A percentile compares a stretch with the other conserved stretches of the same genome.
phyloP scores from a whole-genome alignment of 1,140 invertebrate genomes.

The Neotoxoptera formosana region DNA sequence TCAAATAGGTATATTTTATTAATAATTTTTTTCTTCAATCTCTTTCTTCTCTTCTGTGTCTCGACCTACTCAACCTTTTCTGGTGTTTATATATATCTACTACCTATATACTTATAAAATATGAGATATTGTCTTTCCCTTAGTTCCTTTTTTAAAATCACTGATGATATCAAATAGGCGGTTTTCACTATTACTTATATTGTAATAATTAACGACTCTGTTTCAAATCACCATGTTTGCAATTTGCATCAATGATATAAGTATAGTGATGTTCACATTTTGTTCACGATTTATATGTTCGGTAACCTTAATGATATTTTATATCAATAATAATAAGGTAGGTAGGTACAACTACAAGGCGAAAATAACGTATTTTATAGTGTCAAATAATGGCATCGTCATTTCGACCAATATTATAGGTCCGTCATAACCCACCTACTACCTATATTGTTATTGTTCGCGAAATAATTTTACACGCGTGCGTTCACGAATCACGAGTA shows the following conservation, averaged over 20 bases:
- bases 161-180: too few species aligned
- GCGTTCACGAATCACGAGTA: not conserved
- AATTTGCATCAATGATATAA: too few species aligned
- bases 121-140: too few species aligned
- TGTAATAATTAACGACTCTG: not conserved
- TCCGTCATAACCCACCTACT: not conserved
- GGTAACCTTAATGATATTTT: not conserved
- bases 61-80: too few species aligned
- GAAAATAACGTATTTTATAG: not conserved
- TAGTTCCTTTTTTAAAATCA: too few species aligned
- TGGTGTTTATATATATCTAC: too few species aligned
- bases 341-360: not conserved
- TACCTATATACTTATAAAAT: too few species aligned
- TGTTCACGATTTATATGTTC: not conserved
- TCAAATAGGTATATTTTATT: too few species aligned
- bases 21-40: too few species aligned
- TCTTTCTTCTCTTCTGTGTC: too few species aligned
- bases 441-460: not conserved
- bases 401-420: not conserved
- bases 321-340: not conserved
- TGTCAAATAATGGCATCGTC: not conserved
- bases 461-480: constrained; percentile 16
- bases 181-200: too few species aligned
- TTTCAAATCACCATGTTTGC: not conserved
- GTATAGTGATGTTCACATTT: not conserved